These are phyloP conservation scores for Zootermopsis nevadensis DNA, from an alignment of 2,888 invertebrate species.

Conservation along the genomic window DNA sequence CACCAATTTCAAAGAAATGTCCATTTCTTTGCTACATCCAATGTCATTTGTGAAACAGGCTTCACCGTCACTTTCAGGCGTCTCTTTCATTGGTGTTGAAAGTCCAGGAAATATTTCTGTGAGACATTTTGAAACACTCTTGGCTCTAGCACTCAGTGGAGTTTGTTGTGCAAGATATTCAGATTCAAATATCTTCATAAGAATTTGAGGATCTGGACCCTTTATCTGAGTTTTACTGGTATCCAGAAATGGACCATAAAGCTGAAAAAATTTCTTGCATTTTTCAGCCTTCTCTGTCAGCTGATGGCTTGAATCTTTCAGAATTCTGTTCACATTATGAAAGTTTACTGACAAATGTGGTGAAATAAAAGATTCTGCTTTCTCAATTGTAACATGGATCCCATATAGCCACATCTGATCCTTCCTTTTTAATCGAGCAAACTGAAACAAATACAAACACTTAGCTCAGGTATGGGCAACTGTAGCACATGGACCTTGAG, in stretches of 20 bases:
- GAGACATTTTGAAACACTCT: constrained; percentile 54
- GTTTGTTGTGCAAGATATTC: constrained; percentile 52
- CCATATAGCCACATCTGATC: constrained; percentile 63
- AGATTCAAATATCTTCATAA: constrained; percentile 55
- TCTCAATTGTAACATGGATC: constrained; percentile 59
- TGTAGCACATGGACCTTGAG: not conserved
- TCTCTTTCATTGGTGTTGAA: constrained; percentile 37
- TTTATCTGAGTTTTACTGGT: constrained; percentile 47
- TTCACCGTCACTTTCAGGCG: constrained; percentile 53
- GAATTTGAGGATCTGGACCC: constrained; percentile 53
- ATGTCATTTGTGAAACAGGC: constrained; percentile 46
- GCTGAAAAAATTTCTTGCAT: constrained; percentile 56
- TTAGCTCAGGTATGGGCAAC: too few species aligned
- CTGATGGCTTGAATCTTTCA: constrained; percentile 55
- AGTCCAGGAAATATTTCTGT: constrained; percentile 52
- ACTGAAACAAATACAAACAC: constrained; percentile 42
- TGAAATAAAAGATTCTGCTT: constrained; percentile 54
- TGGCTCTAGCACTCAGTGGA: constrained; percentile 52
- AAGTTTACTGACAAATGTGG: constrained; percentile 53
- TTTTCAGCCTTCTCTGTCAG: constrained; percentile 56
- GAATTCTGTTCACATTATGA: constrained; percentile 54
- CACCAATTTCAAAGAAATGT: constrained; percentile 50
- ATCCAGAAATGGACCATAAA: constrained; percentile 50
- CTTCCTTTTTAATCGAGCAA: constrained; percentile 56
- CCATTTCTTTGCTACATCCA: constrained; percentile 48